Percentiles rank a stretch among this genome's conserved stretches.
These are phyloP conservation scores for Chelonoidis abingdonii DNA, from an alignment of 2,113 vertebrate species.

Conservation along the genomic window DNA sequence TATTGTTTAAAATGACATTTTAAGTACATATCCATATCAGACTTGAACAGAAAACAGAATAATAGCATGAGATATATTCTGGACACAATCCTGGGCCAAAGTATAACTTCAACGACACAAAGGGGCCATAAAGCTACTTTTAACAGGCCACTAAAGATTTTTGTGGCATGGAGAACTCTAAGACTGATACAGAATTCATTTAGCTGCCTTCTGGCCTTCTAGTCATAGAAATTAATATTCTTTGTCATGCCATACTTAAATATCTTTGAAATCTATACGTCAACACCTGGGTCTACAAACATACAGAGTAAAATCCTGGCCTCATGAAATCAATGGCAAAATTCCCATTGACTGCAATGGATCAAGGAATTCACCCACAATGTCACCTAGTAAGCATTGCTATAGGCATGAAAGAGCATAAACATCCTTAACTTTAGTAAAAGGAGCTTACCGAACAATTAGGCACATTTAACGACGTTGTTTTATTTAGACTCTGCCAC, in stretches of 20 bases:
- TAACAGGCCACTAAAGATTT: not conserved
- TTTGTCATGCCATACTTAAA: not conserved
- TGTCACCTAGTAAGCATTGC: not conserved
- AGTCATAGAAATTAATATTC: not conserved
- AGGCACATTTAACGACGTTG: fast-evolving
- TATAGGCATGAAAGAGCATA: not conserved
- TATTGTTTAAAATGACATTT: not conserved
- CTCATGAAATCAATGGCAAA: not conserved
- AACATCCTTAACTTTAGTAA: not conserved
- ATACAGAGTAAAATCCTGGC: fast-evolving
- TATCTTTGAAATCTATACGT: not conserved
- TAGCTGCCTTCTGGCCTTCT: not conserved
- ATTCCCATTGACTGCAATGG: not conserved
- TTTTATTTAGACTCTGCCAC: fast-evolving
- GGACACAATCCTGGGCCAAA: not conserved
- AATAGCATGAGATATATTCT: not conserved
- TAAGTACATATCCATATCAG: not conserved
- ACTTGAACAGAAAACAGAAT: not conserved
- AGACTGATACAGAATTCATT: fast-evolving
- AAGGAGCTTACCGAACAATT: not conserved
- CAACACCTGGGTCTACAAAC: not conserved
- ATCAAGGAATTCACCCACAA: fast-evolving
- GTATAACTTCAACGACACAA: not conserved
- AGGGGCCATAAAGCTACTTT: not conserved
- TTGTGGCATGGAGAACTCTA: not conserved